These are phyloP conservation scores for Camponotus pennsylvanicus DNA, from an alignment of 1,140 invertebrate genomes.

Conservation along the genomic window DNA sequence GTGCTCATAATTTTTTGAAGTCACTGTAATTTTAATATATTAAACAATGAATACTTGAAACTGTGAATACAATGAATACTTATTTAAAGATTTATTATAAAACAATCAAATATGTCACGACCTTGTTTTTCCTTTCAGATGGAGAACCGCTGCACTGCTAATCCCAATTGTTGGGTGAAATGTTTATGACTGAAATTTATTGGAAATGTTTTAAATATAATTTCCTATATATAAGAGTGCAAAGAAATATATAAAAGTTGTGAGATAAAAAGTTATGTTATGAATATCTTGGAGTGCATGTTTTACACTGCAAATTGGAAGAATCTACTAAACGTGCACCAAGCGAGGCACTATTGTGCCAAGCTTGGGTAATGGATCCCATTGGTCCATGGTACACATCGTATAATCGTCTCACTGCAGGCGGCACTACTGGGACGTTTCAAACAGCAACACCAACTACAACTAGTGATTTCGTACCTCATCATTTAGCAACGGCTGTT, in stretches of 20 bases:
- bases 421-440: conserved; percentile 87
- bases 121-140: conserved; percentile 65
- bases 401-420: conserved; percentile 90
- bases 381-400: conserved; percentile 92
- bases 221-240: conserved; percentile 16
- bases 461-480: conserved; percentile 88
- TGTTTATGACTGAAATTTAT: conserved; percentile 39
- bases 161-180: conserved; percentile 36
- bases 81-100: conserved; percentile 3
- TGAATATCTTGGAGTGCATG: conserved; percentile 60
- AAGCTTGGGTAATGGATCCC: conserved; percentile 89
- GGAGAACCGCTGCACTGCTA: conserved; percentile 40
- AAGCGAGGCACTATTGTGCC: conserved; percentile 80
- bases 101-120: neutral
- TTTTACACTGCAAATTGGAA: conserved; percentile 55
- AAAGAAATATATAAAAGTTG: conserved; percentile 54
- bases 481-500: conserved; percentile 86
- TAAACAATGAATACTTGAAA: neutral
- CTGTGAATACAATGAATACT: neutral
- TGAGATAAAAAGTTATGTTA: conserved; percentile 73
- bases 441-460: conserved; percentile 80
- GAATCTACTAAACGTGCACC: conserved; percentile 71
- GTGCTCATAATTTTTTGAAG: neutral
- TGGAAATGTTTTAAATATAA: conserved; percentile 56
- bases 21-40: neutral